phyloP scores from a whole-genome alignment of 2,888 invertebrate species.

The Agrochola lota region DNA sequence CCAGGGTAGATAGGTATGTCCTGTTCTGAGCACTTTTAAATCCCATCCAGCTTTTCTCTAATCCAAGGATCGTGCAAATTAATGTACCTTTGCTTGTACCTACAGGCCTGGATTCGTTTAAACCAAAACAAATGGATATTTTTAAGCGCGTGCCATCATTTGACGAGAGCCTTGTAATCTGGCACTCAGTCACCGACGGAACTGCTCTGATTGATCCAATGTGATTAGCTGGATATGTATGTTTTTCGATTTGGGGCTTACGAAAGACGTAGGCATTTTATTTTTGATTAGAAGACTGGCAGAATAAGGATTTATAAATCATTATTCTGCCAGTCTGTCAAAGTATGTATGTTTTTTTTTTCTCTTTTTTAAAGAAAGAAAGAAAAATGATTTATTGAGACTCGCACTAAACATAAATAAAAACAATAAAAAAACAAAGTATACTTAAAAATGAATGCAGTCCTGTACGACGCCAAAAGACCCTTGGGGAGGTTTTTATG shows the following conservation, averaged over 20 bases:
- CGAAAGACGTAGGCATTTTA: background rate
- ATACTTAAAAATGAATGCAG: no score
- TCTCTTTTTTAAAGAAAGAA: no score
- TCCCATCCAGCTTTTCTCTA: background rate
- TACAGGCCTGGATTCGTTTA: slow-evolving; percentile 23
- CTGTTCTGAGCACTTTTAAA: slow-evolving; percentile 24
- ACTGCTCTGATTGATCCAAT: slow-evolving; percentile 54
- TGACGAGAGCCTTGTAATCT: slow-evolving; percentile 56
- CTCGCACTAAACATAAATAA: no score
- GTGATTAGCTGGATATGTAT: slow-evolving; percentile 27
- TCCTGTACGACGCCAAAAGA: no score
- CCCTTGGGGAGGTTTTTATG: no score
- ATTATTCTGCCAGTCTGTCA: no score
- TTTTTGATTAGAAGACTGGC: slow-evolving; percentile 1
- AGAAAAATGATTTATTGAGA: no score
- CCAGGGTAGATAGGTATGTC: background rate
- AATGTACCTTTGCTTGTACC: slow-evolving; percentile 26
- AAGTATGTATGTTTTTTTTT: no score
- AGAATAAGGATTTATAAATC: background rate
- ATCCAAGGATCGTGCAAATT: slow-evolving; percentile 38
- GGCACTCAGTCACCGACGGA: slow-evolving; percentile 31
- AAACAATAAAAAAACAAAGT: no score
- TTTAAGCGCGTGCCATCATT: slow-evolving; percentile 28
- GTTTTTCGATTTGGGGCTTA: slow-evolving; percentile 39
- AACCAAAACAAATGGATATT: slow-evolving; percentile 57